Conservation (phyloP, 2,797 vertebrate genomes). For the Antrozous pallidus region DNA sequence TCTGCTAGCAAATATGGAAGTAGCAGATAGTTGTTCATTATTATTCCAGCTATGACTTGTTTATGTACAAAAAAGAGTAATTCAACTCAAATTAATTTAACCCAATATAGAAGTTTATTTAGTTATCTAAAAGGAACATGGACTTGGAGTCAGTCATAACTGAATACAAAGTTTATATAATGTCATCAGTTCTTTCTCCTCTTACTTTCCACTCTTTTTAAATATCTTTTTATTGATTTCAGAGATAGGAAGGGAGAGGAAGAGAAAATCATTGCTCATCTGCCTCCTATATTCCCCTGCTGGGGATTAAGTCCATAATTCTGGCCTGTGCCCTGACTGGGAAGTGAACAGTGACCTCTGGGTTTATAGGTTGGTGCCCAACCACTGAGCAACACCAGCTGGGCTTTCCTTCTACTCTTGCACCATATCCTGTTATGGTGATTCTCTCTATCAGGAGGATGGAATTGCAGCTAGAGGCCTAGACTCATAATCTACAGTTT, state of each 20-base stretch:
- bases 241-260: no score
- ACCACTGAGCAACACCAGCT: no score
- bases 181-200: not conserved
- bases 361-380: no score
- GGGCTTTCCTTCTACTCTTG: no score
- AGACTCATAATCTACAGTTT: not conserved
- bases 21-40: not conserved
- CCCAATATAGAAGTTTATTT: not conserved
- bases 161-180: conserved; percentile 11
- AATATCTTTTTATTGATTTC: no score
- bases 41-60: not conserved
- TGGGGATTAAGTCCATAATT: no score
- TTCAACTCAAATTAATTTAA: conserved; percentile 15
- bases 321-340: no score
- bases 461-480: not conserved
- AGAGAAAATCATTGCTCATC: no score
- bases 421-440: not conserved
- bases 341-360: no score
- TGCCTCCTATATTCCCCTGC: no score
- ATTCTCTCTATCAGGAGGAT: conserved; percentile 4
- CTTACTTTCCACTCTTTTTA: not conserved
- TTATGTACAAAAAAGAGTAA: conserved; percentile 17
- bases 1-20: conserved; percentile 7
- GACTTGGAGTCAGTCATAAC: not conserved
- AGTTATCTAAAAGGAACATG: not conserved